Conservation (phyloP, 2,888 invertebrate species). For the Aleiodes testaceus region DNA sequence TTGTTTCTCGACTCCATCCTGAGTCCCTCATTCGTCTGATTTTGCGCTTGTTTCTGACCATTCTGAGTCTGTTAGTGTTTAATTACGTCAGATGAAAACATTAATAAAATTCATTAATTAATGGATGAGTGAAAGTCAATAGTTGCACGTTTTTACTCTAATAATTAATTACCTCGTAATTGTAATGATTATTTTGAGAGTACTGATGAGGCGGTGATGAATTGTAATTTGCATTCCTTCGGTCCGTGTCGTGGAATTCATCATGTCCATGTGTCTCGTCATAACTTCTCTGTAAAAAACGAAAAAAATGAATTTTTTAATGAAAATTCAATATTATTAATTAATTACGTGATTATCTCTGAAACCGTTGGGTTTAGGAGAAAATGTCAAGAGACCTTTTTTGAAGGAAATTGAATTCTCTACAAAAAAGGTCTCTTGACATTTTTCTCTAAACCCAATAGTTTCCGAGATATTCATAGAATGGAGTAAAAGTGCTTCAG, state of each 20-base stretch:
- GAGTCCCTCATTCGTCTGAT: constrained; percentile 57
- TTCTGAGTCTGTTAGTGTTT: constrained; percentile 59
- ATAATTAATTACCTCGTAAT: constrained; percentile 66
- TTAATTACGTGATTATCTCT: not conserved
- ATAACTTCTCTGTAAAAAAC: constrained; percentile 62
- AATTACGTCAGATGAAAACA: constrained; percentile 5
- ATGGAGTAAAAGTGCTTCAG: no score
- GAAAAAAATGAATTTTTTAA: constrained; percentile 2
- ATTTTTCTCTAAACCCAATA: no score
- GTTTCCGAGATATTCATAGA: no score
- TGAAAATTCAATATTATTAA: not conserved
- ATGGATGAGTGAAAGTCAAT: constrained; percentile 25
- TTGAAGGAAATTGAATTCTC: no score
- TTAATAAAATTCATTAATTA: constrained; percentile 1
- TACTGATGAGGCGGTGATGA: constrained; percentile 66
- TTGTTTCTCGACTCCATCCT: constrained; percentile 58
- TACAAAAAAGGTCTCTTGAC: no score
- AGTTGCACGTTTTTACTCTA: constrained; percentile 25
- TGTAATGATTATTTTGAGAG: constrained; percentile 65
- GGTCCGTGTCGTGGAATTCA: constrained; percentile 67
- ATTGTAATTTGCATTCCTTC: constrained; percentile 70
- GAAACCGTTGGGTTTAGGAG: no score
- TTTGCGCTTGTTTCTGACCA: constrained; percentile 61
- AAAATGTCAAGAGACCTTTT: no score
- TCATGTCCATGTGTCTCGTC: constrained; percentile 62